Conservation (phyloP, 2,797 vertebrate genomes). For the Oreochromis grahami region DNA sequence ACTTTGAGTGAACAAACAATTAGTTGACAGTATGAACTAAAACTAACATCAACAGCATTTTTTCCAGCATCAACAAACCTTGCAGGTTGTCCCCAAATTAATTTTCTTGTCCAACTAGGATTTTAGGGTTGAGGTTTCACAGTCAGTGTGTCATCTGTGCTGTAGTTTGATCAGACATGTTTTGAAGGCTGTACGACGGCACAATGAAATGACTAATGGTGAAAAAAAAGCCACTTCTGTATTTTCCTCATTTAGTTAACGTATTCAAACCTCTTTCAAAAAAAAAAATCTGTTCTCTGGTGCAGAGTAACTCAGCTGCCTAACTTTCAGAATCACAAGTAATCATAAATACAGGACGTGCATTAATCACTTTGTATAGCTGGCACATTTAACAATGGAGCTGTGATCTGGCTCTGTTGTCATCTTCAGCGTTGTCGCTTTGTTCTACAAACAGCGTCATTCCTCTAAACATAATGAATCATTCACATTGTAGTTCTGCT, state of each 20-base stretch:
- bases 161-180: not conserved
- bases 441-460: slow-evolving; percentile 28
- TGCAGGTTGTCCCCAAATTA: fast-evolving
- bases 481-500: not conserved
- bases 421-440: slow-evolving; percentile 15
- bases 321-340: not conserved
- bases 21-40: not conserved
- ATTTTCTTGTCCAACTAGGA: not conserved
- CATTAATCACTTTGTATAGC: not conserved
- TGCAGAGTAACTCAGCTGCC: not conserved
- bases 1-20: not conserved
- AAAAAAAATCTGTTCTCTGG: not conserved
- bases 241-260: slow-evolving; percentile 9
- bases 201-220: not conserved
- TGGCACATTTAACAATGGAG: slow-evolving; percentile 5
- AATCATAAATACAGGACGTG: not conserved
- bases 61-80: fast-evolving
- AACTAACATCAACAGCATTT: not conserved
- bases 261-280: not conserved
- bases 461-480: slow-evolving; percentile 26
- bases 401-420: slow-evolving; percentile 23
- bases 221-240: not conserved
- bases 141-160: not conserved
- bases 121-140: not conserved
- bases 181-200: not conserved